Evolutionary conservation across 2,888 invertebrate genomes (phyloP).

Genomic region (Melinaea menophilus): DNA sequence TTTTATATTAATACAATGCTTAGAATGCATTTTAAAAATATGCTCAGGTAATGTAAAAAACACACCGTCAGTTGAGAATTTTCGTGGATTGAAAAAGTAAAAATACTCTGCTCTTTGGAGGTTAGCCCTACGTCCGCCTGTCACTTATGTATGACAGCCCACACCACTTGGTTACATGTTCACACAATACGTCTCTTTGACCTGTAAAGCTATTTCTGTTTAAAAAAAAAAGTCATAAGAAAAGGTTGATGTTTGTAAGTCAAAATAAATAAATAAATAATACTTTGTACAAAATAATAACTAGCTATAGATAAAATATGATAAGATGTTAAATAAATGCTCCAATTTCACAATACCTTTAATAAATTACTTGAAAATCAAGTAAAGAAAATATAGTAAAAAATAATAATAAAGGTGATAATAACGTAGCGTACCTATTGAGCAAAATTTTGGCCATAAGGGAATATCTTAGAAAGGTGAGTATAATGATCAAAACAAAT

Average conservation of each 20-base stretch:
- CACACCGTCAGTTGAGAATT: conserved; percentile 52
- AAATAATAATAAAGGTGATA: conserved; percentile 12
- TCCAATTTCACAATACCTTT: too few relatives aligned
- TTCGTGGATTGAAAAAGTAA: conserved; percentile 61
- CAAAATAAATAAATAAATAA: too few relatives aligned
- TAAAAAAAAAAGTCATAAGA: too few relatives aligned
- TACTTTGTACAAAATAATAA: too few relatives aligned
- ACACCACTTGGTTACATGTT: conserved; percentile 3
- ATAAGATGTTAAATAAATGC: too few relatives aligned
- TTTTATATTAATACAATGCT: too few relatives aligned
- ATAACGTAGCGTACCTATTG: conserved; percentile 12
- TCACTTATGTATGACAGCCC: conserved; percentile 55
- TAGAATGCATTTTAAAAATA: too few relatives aligned
- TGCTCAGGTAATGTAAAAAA: conserved; percentile 35
- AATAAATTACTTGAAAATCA: too few relatives aligned
- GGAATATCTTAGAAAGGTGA: neutral
- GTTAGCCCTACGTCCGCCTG: conserved; percentile 58
- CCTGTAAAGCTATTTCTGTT: neutral
- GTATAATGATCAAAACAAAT: too few relatives aligned
- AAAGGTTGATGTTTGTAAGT: too few relatives aligned
- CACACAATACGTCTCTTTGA: conserved; percentile 8
- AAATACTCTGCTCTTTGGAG: conserved; percentile 48
- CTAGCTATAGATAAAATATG: too few relatives aligned
- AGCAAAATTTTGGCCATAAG: conserved; percentile 10
- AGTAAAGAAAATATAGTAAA: conserved; percentile 8